These are phyloP conservation scores for Rhinolophus sinicus DNA, from an alignment of 2,113 vertebrate species.

Conservation along the genomic window DNA sequence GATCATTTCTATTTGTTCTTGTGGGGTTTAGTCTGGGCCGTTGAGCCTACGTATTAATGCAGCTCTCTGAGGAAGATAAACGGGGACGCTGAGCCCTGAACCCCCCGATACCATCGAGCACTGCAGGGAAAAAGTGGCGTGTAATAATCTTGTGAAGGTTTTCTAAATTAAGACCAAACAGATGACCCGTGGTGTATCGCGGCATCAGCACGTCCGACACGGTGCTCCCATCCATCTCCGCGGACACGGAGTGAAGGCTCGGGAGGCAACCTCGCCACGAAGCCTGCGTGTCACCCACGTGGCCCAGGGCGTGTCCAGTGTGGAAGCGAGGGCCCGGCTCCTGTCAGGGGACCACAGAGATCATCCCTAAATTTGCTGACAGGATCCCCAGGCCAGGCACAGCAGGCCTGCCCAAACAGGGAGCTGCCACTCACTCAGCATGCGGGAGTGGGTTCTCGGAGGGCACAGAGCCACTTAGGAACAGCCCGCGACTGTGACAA, in stretches of 20 bases:
- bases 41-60: neutral
- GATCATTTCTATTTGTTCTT: constrained; percentile 16
- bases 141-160: constrained; percentile 54
- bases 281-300: neutral
- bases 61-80: constrained; percentile 63
- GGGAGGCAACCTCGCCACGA: rapidly evolving
- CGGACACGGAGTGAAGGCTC: neutral
- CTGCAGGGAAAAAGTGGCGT: constrained; percentile 1
- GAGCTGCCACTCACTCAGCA: rapidly evolving
- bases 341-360: rapidly evolving
- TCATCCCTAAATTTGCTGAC: too few relatives aligned
- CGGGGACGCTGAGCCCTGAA: constrained; percentile 49
- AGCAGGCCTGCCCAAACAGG: neutral
- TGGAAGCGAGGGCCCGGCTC: neutral
- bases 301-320: rapidly evolving
- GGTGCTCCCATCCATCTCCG: constrained; percentile 38
- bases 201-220: neutral
- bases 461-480: neutral
- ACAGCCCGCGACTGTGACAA: rapidly evolving
- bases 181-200: constrained; percentile 38
- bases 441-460: neutral
- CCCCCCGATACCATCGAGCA: constrained; percentile 58
- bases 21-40: neutral
- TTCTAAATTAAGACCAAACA: constrained; percentile 77
- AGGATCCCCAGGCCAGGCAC: rapidly evolving